Evolutionary conservation across 2,113 vertebrate genomes (phyloP).

Genomic region (Seriola rivoliana): DNA sequence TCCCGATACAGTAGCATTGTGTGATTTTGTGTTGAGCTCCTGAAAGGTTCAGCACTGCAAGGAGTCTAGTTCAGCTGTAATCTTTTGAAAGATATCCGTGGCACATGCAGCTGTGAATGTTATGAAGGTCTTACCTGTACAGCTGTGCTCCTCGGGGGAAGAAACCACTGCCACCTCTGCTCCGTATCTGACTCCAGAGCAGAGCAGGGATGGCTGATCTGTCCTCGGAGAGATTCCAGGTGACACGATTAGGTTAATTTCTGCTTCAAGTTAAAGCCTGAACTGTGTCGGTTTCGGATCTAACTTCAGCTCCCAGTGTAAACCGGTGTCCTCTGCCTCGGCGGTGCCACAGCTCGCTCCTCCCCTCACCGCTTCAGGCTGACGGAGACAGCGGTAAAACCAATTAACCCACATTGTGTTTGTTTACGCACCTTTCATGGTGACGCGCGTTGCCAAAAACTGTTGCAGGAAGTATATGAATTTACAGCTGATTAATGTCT

Average conservation of each 20-base stretch:
- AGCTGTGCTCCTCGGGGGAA: slow-evolving; percentile 24
- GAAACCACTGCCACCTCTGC: background rate
- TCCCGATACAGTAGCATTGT: background rate
- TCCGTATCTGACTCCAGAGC: background rate
- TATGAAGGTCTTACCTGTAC: slow-evolving; percentile 45
- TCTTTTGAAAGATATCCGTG: too few species aligned
- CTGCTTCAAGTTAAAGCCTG: background rate
- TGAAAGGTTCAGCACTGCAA: too few species aligned
- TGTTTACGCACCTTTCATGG: background rate
- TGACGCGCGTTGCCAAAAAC: background rate
- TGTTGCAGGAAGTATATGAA: background rate
- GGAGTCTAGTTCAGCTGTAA: too few species aligned
- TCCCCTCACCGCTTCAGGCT: slow-evolving; percentile 22
- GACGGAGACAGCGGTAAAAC: background rate
- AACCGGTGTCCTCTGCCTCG: background rate
- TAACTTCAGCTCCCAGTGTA: background rate
- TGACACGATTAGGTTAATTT: background rate
- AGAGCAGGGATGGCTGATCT: background rate
- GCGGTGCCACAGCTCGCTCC: slow-evolving; percentile 24
- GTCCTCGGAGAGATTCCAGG: background rate
- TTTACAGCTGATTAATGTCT: too few species aligned
- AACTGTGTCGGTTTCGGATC: slow-evolving; percentile 6
- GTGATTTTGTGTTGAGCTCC: background rate
- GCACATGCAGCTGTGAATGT: background rate
- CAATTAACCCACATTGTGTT: background rate